A percentile compares a stretch with the other conserved stretches of the same genome.
Evolutionary conservation across 1,140 invertebrate species (phyloP).

Genomic region (Brachionus angularis): DNA sequence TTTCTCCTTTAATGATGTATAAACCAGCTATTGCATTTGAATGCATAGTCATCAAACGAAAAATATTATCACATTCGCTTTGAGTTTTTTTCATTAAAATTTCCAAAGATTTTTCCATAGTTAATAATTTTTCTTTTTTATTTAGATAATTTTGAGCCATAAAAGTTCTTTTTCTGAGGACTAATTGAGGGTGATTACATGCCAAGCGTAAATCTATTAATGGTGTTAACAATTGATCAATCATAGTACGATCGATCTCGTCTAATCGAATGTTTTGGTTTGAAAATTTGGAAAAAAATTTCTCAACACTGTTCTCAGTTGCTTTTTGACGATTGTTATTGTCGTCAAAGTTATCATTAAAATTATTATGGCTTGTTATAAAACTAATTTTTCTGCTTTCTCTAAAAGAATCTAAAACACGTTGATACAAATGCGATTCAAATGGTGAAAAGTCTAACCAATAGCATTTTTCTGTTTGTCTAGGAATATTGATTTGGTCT

Average conservation of each 20-base stretch:
- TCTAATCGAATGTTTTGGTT: constrained; percentile 14
- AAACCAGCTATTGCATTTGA: constrained; percentile 36
- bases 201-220: constrained; percentile 68
- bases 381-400: constrained; percentile 50
- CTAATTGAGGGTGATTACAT: constrained; percentile 69
- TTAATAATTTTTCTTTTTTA: constrained; percentile 58
- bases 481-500: constrained; percentile 61
- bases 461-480: constrained; percentile 58
- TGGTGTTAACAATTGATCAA: constrained; percentile 53
- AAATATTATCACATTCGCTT: constrained; percentile 65
- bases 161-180: constrained; percentile 63
- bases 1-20: not conserved
- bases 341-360: not conserved
- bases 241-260: constrained; percentile 10
- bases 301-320: constrained; percentile 51
- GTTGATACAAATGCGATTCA: constrained; percentile 64
- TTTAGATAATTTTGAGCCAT: constrained; percentile 47
- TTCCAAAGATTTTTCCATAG: constrained; percentile 67
- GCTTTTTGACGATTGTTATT: constrained; percentile 45
- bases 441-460: constrained; percentile 63
- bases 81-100: constrained; percentile 66
- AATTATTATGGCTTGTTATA: not conserved
- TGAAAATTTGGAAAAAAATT: constrained; percentile 46
- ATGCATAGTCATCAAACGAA: constrained; percentile 64
- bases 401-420: constrained; percentile 56